Base-by-base conservation (phyloP, 2,888 invertebrate species). In the Alloplasta piceator region DNA sequence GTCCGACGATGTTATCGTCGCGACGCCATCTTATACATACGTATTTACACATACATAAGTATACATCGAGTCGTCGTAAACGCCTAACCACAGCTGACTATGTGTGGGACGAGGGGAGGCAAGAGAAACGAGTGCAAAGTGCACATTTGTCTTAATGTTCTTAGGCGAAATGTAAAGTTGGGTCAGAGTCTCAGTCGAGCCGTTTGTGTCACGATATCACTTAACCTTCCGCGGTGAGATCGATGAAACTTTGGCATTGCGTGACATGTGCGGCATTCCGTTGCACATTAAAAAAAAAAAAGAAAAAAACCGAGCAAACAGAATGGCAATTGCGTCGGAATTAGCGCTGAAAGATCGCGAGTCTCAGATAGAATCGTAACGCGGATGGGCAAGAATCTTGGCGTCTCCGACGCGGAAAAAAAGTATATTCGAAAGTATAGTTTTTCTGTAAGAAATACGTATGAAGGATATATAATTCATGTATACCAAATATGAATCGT, bases 171-270 rank as follows among this genome's bases (percentile, higher is more conserved):
- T 78, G 74, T 80, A 46, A 52, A 67, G 78, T 78, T 78, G 61
- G 80, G 74, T 81, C 81, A 61, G 78, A 60, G 74, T 6, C n/a
- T 4, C 4, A 86, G 85, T 88, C 87, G 87, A 87, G 52, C 5
- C 77, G 83, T 84, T 68, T 86, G 68, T 86, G 88, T 87, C 89
- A 83, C 85, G 84, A 83, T 85, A 86, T 79, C 85, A 88, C 84
- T 89, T 89, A 80, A 89, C 88, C 87, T 85, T 68, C 82, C 61
- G 26, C 58, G 58, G 74, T 55, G 80, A 48, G 86, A 88, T 88
- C 89, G 86, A 87, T 86, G 87, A 86, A 87, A 89, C 88, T 86
- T 84, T 84, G 85, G 85, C 86, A 87, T 88, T 86, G 64, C 73
- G 26, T 26, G 26, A 61, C 81, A 78, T 50, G 74, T 70, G 16